phyloP scores from a whole-genome alignment of 2,113 vertebrate species.

The Bubo scandiacus region DNA sequence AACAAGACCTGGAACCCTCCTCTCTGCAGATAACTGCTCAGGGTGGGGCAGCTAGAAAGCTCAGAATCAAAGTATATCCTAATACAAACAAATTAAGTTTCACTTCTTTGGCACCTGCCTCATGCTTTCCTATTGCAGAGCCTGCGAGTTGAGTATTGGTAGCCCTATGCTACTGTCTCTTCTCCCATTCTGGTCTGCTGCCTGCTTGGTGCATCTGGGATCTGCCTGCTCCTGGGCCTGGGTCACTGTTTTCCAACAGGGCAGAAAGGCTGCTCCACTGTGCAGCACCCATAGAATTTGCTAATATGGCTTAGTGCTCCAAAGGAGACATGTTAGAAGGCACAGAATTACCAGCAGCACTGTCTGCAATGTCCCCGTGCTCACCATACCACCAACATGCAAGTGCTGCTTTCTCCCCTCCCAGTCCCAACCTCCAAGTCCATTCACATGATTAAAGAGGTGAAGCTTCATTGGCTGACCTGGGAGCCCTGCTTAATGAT shows the following conservation, averaged over 20 bases:
- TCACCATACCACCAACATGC: background rate
- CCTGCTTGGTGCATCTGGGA: background rate
- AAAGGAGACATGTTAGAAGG: background rate
- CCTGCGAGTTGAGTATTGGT: background rate
- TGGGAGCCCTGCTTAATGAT: slow-evolving; percentile 33
- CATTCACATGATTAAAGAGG: background rate
- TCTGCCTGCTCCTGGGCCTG: background rate
- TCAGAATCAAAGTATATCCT: background rate
- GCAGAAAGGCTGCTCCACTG: background rate
- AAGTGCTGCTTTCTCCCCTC: background rate
- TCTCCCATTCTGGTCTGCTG: background rate
- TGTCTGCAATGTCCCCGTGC: background rate
- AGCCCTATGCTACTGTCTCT: background rate
- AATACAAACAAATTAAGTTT: background rate
- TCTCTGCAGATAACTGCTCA: background rate
- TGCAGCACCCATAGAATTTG: background rate
- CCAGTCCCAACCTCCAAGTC: background rate
- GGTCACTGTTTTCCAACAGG: background rate
- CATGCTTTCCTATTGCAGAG: background rate
- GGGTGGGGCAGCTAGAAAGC: background rate
- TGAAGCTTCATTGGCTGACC: background rate
- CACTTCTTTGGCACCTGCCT: background rate
- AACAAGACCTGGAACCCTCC: background rate
- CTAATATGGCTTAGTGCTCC: background rate
- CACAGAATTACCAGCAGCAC: background rate